These are phyloP conservation scores for Anodontia alba DNA, from an alignment of 2,888 invertebrate genomes.

Conservation along the genomic window DNA sequence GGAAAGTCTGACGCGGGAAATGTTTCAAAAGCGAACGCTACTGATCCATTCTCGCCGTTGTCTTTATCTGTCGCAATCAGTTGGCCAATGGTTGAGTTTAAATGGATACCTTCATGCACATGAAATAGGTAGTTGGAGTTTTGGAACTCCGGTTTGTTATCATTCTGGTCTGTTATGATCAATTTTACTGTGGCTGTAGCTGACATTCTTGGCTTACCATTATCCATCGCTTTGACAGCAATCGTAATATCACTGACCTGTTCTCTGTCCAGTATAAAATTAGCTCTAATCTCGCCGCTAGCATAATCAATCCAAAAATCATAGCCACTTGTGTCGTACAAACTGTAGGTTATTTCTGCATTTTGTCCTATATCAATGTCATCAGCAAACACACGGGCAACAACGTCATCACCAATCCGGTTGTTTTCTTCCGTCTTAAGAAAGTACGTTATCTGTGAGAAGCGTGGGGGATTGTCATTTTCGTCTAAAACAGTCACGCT, in stretches of 20 bases:
- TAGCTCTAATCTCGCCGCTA: conserved; percentile 71
- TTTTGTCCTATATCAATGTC: conserved; percentile 71
- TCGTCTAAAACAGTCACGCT: conserved; percentile 89
- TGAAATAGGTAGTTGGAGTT: conserved; percentile 60
- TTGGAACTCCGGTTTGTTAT: conserved; percentile 66
- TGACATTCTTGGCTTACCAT: conserved; percentile 58
- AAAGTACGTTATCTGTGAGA: conserved; percentile 86
- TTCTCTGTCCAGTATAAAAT: conserved; percentile 72
- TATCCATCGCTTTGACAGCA: conserved; percentile 67
- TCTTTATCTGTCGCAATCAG: conserved; percentile 68
- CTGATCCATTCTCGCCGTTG: conserved; percentile 57
- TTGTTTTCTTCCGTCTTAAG: conserved; percentile 71
- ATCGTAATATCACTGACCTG: conserved; percentile 62
- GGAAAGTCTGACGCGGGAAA: conserved; percentile 54
- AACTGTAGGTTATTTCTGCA: conserved; percentile 66
- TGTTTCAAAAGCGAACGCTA: conserved; percentile 52
- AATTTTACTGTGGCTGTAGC: conserved; percentile 60
- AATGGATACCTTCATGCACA: conserved; percentile 62
- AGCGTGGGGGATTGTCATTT: conserved; percentile 95
- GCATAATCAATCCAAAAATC: conserved; percentile 68
- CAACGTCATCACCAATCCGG: conserved; percentile 64
- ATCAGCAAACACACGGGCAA: conserved; percentile 66
- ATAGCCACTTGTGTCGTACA: conserved; percentile 51
- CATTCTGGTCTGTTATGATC: conserved; percentile 69
- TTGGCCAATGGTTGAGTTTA: conserved; percentile 63